These are phyloP conservation scores for Eupleurogrammus muticus DNA, from an alignment of 2,797 vertebrate genomes.

Conservation along the genomic window DNA sequence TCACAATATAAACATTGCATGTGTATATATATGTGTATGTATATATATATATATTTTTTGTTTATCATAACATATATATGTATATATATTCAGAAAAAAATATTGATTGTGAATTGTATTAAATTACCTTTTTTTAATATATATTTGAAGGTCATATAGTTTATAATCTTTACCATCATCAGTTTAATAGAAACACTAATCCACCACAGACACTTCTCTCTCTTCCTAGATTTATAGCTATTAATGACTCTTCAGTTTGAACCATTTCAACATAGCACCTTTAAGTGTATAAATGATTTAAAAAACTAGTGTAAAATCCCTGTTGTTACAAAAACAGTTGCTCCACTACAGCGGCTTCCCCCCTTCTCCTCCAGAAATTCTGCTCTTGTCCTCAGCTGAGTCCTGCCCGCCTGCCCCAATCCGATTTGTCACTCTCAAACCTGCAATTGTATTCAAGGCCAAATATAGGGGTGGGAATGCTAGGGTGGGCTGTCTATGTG, in stretches of 20 bases:
- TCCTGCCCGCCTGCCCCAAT: slow-evolving; percentile 64
- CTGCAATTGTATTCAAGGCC: slow-evolving; percentile 90
- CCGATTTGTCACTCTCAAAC: slow-evolving; percentile 85
- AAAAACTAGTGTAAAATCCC: slow-evolving; percentile 4
- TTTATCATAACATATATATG: not conserved
- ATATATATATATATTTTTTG: too few species aligned
- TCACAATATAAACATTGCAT: too few species aligned
- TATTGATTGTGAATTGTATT: not conserved
- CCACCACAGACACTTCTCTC: not conserved
- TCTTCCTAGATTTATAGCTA: not conserved
- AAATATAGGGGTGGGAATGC: slow-evolving; percentile 86
- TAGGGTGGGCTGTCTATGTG: slow-evolving; percentile 85
- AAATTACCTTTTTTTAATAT: not conserved
- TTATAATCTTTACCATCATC: slow-evolving; percentile 11
- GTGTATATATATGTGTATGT: too few species aligned
- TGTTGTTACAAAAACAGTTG: slow-evolving; percentile 27
- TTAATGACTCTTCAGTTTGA: not conserved
- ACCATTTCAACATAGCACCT: not conserved
- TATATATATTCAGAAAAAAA: not conserved
- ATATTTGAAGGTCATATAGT: not conserved
- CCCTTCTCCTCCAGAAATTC: slow-evolving; percentile 58
- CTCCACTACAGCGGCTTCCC: slow-evolving; percentile 25
- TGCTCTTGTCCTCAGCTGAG: slow-evolving; percentile 70
- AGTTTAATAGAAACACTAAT: not conserved
- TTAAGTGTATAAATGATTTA: not conserved